These are phyloP conservation scores for Pygocentrus nattereri DNA, from an alignment of 2,797 vertebrate genomes.

Conservation along the genomic window DNA sequence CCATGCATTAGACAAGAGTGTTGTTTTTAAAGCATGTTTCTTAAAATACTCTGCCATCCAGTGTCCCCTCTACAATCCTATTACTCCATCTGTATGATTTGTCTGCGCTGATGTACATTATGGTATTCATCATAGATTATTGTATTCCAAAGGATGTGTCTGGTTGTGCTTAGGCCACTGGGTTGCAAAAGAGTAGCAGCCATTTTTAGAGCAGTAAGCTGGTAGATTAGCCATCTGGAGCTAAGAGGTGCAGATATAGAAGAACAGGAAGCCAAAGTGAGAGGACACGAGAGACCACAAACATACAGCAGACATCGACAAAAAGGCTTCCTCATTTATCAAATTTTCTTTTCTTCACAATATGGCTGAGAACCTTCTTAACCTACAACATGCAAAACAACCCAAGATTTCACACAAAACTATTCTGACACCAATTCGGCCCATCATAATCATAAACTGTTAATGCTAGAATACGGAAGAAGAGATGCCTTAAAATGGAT, in stretches of 20 bases:
- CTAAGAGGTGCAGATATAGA: constrained; percentile 44
- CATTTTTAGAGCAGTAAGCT: constrained; percentile 58
- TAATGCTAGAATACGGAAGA: neutral
- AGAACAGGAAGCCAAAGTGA: constrained; percentile 23
- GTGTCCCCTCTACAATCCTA: neutral
- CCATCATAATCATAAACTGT: neutral
- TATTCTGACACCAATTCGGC: neutral
- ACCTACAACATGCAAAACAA: no score
- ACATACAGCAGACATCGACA: neutral
- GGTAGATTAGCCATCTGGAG: constrained; percentile 59
- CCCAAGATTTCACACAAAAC: neutral
- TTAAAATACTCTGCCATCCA: constrained; percentile 8
- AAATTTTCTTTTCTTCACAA: neutral
- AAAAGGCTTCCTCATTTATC: neutral
- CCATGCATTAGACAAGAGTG: neutral
- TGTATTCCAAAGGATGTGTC: neutral
- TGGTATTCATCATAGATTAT: constrained; percentile 2
- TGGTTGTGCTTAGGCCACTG: constrained; percentile 17
- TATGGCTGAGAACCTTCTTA: neutral
- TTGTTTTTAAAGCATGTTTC: neutral
- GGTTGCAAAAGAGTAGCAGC: constrained; percentile 31
- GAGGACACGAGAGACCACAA: neutral
- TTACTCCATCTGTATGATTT: neutral
- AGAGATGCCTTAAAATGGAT: neutral
- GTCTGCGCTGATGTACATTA: constrained; percentile 10